phyloP scores from a whole-genome alignment of 2,888 invertebrate species.

The Drosophila anceps region DNA sequence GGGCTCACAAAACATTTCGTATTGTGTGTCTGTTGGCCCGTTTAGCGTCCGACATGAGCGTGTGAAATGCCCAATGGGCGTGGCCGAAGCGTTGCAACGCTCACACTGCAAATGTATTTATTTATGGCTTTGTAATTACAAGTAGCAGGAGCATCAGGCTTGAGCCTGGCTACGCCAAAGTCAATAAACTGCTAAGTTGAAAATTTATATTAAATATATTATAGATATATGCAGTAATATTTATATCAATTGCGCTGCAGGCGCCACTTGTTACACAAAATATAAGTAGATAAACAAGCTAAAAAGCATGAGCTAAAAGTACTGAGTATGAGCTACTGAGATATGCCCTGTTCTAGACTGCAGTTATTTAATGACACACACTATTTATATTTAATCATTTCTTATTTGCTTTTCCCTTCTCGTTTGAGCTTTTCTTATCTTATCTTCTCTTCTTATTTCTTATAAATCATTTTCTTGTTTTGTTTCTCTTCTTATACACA shows the following conservation, averaged over 20 bases:
- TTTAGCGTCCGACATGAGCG: slow-evolving; percentile 65
- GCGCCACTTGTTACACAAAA: slow-evolving; percentile 57
- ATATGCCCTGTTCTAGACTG: not conserved
- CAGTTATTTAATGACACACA: too few species aligned
- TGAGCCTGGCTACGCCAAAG: slow-evolving; percentile 9
- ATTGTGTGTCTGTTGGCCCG: slow-evolving; percentile 20
- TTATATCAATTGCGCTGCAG: slow-evolving; percentile 52
- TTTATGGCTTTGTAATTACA: slow-evolving; percentile 69
- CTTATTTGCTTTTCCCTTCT: too few species aligned
- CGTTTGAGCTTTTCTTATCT: not conserved
- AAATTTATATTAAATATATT: not conserved
- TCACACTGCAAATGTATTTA: slow-evolving; percentile 41
- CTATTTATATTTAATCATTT: too few species aligned
- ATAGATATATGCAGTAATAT: slow-evolving; percentile 1
- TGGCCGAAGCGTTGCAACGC: slow-evolving; percentile 29
- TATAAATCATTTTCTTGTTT: not conserved
- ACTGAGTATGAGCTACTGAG: not conserved
- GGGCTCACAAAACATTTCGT: slow-evolving; percentile 7
- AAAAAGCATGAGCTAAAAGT: rapidly evolving
- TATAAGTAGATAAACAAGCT: not conserved
- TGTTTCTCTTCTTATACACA: too few species aligned
- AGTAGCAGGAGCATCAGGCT: slow-evolving; percentile 35
- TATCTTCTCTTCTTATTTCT: not conserved
- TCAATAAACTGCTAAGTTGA: slow-evolving; percentile 35
- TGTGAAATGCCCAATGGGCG: slow-evolving; percentile 66